Evolutionary conservation across 2,797 vertebrate species (phyloP), one percentile per base, ranked within the genome.

Genomic region (Champsocephalus gunnari): DNA sequence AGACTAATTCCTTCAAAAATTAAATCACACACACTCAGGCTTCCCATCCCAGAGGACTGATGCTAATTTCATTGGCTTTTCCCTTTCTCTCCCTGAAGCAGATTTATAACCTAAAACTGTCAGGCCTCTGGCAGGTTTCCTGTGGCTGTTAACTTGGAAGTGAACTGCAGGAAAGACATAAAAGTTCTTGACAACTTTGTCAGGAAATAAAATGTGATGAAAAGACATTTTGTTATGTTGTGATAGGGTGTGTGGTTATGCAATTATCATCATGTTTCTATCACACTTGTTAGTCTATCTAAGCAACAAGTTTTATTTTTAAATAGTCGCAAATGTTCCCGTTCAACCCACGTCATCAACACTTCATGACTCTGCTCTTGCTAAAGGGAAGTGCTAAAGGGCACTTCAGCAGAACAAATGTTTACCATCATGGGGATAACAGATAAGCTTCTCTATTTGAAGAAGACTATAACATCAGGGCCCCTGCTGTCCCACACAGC

Each of bases 61-160:
- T 79, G 77, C 53, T 38, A 66, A 77, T 75, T 66, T 60, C 12
- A 76, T n/a, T 44, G 63, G 62, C 60, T 73, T 69, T 10, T 67
- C 9, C 38, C 55, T 61, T 50, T 58, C 12, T 21, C 16, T 60
- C 45, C 61, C 59, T 66, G 6, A 75, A 84, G 71, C 64, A 28
- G 21, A 58, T 77, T 70, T 47, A 45, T 77, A 71, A 60, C 61
- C 75, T 32, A 74, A 45, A 80, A 76, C 55, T 10, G n/a, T 12
- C 41, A 58, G 28, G 66, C 53, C 53, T 73, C 56, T 45, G 45
- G 75, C 56, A 44, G 19, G 9, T 49, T 45, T 57, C 8, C 48
- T 69, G 38, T 4, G 14, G 19, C 48, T 80, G 12, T 48, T 73
- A 24, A 45, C 48, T 66, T 53, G 34, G 8, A 66, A 59, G 45